Conservation (phyloP, 2,888 invertebrate species). For the Ramazzottius varieornatus region DNA sequence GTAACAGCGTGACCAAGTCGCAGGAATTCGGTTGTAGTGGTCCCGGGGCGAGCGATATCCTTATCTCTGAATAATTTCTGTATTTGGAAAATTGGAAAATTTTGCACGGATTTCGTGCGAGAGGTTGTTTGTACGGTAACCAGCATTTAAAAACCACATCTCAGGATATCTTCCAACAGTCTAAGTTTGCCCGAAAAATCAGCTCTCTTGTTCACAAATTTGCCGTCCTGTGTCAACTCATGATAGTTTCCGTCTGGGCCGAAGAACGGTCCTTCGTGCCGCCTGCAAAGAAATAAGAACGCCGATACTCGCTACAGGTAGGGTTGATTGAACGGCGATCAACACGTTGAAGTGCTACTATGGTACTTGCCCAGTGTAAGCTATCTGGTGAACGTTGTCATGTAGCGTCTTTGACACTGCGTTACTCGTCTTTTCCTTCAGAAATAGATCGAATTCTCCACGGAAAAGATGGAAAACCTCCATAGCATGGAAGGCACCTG, state of each 20-base stretch:
- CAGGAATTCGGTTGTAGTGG: no score
- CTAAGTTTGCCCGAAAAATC: no score
- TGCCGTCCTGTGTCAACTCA: neutral
- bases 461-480: neutral
- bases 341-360: neutral
- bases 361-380: neutral
- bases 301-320: no score
- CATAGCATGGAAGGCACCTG: neutral
- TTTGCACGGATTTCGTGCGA: no score
- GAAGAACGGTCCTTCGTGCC: neutral
- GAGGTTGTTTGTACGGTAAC: no score
- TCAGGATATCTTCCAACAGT: no score
- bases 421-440: neutral
- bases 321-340: neutral
- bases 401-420: neutral
- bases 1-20: no score
- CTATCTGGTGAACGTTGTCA: neutral
- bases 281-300: no score
- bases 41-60: no score
- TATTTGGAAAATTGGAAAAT: no score
- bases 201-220: neutral
- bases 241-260: neutral
- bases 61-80: no score
- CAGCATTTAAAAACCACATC: no score
- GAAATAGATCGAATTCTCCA: neutral